Percentiles rank a stretch among this genome's conserved stretches.
Conservation (phyloP, 2,113 vertebrate genomes). For the Lethenteron reissneri region DNA sequence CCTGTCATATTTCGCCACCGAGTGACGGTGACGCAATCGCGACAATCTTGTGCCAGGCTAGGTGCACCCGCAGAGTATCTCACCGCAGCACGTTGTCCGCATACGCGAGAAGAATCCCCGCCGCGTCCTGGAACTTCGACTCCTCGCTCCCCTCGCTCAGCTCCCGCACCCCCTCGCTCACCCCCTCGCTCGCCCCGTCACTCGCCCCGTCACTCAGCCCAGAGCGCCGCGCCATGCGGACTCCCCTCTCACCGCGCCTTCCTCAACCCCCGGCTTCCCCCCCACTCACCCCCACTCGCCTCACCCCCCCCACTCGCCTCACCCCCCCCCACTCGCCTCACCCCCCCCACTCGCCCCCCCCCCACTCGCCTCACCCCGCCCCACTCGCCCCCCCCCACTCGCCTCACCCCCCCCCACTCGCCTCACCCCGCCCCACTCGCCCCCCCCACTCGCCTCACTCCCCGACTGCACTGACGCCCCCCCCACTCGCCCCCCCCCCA, state of each 20-base stretch:
- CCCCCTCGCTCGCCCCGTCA: too few relatives aligned
- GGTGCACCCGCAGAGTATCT: too few relatives aligned
- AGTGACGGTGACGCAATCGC: too few relatives aligned
- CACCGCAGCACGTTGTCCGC: slow-evolving; percentile 4
- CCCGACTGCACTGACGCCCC: too few relatives aligned
- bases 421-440: background rate
- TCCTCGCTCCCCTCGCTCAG: too few relatives aligned
- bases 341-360: background rate
- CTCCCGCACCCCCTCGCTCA: too few relatives aligned
- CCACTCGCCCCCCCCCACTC: too few relatives aligned
- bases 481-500: slow-evolving; percentile 13
- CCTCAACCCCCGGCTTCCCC: slow-evolving; percentile 15
- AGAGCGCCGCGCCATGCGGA: slow-evolving; percentile 13
- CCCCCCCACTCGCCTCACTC: slow-evolving; percentile 14
- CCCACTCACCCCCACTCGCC: slow-evolving; percentile 26
- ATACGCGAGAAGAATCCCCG: background rate
- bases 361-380: too few relatives aligned
- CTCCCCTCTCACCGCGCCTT: slow-evolving; percentile 15
- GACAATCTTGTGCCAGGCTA: too few relatives aligned
- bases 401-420: background rate
- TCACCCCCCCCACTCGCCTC: slow-evolving; percentile 32
- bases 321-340: slow-evolving; percentile 21
- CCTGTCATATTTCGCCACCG: too few relatives aligned
- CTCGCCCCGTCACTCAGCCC: slow-evolving; percentile 8
- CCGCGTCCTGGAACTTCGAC: background rate